Conservation (phyloP, 92 coral and sea anemone genomes). For the Palythoa grandis region DNA sequence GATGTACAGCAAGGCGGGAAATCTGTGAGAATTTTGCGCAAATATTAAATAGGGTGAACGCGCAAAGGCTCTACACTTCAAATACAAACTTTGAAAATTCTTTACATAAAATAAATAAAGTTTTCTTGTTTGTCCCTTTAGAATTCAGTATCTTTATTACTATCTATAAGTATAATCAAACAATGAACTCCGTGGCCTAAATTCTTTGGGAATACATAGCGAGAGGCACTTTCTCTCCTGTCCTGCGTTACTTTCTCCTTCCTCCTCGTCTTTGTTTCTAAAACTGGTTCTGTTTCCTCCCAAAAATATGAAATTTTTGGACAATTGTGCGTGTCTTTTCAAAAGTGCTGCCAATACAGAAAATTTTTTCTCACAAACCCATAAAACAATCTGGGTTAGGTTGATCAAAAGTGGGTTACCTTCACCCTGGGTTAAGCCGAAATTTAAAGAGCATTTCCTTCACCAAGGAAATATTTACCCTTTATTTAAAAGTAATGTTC, state of each 20-base stretch:
- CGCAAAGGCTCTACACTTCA: neutral
- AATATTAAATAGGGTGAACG: neutral
- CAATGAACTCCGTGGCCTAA: too few relatives aligned
- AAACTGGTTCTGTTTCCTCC: too few relatives aligned
- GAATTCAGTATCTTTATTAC: neutral
- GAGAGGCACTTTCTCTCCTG: neutral
- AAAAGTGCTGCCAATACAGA: too few relatives aligned
- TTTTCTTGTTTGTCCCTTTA: neutral
- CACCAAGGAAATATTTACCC: too few relatives aligned
- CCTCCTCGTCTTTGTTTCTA: neutral
- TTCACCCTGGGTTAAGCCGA: too few relatives aligned
- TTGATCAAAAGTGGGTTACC: too few relatives aligned
- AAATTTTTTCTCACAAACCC: neutral
- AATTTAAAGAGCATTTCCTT: too few relatives aligned
- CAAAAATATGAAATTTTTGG: too few relatives aligned
- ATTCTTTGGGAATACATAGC: neutral
- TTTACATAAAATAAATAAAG: slow-evolving; percentile 11
- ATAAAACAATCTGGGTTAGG: neutral
- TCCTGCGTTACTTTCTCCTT: neutral
- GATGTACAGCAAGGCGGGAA: neutral
- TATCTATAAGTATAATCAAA: too few relatives aligned
- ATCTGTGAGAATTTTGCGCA: slow-evolving; percentile 4
- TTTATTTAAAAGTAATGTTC: too few relatives aligned
- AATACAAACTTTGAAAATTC: neutral
- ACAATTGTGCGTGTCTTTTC: neutral